These are phyloP conservation scores for Rotaria socialis DNA, from an alignment of 2,888 invertebrate genomes.

Conservation along the genomic window DNA sequence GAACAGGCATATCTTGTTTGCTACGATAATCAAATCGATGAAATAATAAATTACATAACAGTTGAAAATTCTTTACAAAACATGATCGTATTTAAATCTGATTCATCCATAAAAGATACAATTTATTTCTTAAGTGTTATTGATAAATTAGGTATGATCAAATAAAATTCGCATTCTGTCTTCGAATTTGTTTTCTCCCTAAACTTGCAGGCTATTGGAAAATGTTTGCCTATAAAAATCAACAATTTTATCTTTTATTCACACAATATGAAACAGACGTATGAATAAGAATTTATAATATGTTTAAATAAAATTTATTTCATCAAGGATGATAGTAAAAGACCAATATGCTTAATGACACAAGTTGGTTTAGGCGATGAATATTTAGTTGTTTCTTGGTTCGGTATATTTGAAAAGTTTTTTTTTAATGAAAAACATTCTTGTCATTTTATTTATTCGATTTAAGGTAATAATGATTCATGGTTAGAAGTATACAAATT, in stretches of 20 bases:
- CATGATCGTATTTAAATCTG: not conserved
- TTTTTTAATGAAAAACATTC: not conserved
- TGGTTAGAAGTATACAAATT: not conserved
- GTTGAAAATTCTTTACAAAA: not conserved
- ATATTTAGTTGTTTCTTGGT: slow-evolving; percentile 17
- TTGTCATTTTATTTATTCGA: not conserved
- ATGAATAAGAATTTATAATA: not conserved
- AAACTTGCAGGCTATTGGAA: not conserved
- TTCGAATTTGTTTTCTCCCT: no score
- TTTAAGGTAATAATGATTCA: slow-evolving; percentile 20
- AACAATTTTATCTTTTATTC: slow-evolving; percentile 32
- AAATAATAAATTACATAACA: not conserved
- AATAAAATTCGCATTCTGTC: no score
- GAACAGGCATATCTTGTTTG: not conserved
- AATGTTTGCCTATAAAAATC: slow-evolving; percentile 32
- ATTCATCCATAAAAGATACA: not conserved
- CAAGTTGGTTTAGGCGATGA: slow-evolving; percentile 7
- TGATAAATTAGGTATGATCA: not conserved
- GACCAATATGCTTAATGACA: not conserved
- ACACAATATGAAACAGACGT: slow-evolving; percentile 28
- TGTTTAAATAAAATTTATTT: not conserved
- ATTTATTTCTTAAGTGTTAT: slow-evolving; percentile 29
- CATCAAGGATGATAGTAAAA: not conserved
- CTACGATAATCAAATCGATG: slow-evolving; percentile 9
- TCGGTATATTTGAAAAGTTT: not conserved